Base-by-base conservation (phyloP, 92 coral and sea anemone genomes). In the Hydrozoanthus gracilis region DNA sequence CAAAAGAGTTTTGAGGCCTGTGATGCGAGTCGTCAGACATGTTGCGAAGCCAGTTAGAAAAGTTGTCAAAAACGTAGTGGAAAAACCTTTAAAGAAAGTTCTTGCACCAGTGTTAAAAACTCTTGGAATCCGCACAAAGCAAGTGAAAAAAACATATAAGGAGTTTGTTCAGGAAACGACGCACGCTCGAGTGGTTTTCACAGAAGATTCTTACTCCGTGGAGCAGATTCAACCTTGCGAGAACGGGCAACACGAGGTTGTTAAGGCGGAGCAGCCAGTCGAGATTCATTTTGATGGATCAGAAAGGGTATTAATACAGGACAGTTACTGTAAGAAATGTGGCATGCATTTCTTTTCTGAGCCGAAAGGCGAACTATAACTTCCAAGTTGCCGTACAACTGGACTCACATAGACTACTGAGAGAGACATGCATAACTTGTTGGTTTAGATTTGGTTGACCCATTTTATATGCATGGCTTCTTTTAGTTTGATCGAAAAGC, bases 301-400 rank as follows among this genome's bases (percentile, higher is more conserved):
- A 13, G 72, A 82, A 8, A 88, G 86, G 73, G 82, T 78, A 2
- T 51, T 91, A 7, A 56, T 91, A 15, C 92, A 91, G 75, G 95
- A 93, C 82, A 51, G 90, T 61, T 93, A 79, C 84, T 91, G 95
- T 82, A 84, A 92, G 86, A 93, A 91, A 82, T 93, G 94, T 78
- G 95, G 95, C 17, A 83, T 87, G 83, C 94, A 93, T 79, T 93
- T 91, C 71, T 91, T 62, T 52, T 51, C 48, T 2, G 84, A 88
- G 50, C 92, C 69, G 3, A 88, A 65, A 51, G 88, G 82, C 15
- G 94, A 93, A 80, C 84, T 91, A 6, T 90, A 65, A 92, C 39
- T 2, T 27, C 39, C 39, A 27, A 27, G 39, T 27, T 27, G 39
- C 39, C 2, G 39, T 27, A 27, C 39, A 27, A 27, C 39, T 27